These are phyloP conservation scores for Phymatocera aterrima DNA, from an alignment of 2,888 invertebrate species.

Conservation along the genomic window DNA sequence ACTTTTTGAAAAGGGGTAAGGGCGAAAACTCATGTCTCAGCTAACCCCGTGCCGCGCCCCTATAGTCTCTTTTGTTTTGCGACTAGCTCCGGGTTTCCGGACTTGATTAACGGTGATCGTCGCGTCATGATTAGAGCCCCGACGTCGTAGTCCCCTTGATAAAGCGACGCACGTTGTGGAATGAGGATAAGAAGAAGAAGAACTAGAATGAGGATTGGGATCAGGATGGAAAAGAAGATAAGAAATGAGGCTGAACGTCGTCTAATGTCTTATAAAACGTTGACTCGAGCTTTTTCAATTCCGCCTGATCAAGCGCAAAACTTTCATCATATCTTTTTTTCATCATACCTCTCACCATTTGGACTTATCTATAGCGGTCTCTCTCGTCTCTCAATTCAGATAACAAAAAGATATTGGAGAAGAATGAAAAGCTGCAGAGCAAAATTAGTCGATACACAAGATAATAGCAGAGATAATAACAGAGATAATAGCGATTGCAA, in stretches of 20 bases:
- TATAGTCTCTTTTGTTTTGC: neutral
- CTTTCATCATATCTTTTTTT: neutral
- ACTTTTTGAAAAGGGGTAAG: neutral
- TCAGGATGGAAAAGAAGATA: constrained; percentile 7
- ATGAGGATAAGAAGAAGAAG: constrained; percentile 14
- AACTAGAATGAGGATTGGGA: constrained; percentile 4
- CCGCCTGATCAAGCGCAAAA: neutral
- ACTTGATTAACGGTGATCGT: constrained; percentile 35
- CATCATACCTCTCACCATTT: neutral
- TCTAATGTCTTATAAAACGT: constrained; percentile 23
- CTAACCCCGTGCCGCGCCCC: neutral
- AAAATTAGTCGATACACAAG: neutral
- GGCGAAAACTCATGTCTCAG: neutral
- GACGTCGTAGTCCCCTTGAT: constrained; percentile 12
- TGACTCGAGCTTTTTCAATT: neutral
- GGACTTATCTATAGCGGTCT: too few species aligned
- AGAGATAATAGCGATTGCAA: too few species aligned
- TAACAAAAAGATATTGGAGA: neutral
- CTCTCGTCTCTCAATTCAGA: neutral
- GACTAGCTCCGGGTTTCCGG: constrained; percentile 6
- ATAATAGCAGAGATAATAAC: too few species aligned
- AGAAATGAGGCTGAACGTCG: constrained; percentile 2
- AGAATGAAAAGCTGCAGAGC: neutral
- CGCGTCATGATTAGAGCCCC: constrained; percentile 34
- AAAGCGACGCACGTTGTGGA: constrained; percentile 25